These are phyloP conservation scores for Semnornis frantzii DNA, from an alignment of 2,113 vertebrate species.

Conservation along the genomic window DNA sequence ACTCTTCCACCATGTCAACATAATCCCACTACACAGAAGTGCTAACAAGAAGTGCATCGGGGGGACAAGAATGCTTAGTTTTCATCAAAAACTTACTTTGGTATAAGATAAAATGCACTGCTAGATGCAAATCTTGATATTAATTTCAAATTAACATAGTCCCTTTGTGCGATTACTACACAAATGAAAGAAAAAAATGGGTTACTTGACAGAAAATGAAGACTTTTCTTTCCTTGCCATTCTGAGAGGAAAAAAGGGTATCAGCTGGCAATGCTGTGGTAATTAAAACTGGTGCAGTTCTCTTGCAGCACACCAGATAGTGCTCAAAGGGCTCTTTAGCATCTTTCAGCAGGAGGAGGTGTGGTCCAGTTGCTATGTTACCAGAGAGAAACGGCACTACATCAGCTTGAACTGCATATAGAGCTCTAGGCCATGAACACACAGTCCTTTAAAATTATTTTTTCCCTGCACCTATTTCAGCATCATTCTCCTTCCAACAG, in stretches of 20 bases:
- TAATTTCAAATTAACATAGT: neutral
- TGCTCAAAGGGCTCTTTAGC: constrained; percentile 52
- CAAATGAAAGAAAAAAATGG: neutral
- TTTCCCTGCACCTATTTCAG: neutral
- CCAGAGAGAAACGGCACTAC: neutral
- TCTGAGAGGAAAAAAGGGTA: neutral
- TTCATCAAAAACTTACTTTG: constrained; percentile 1
- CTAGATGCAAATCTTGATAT: neutral
- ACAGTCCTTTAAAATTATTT: neutral
- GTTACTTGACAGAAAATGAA: neutral
- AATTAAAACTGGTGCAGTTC: constrained; percentile 41
- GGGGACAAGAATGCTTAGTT: constrained; percentile 14
- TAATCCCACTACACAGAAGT: constrained; percentile 16
- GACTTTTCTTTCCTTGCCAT: neutral
- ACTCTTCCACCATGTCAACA: constrained; percentile 15
- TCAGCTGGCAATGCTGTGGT: neutral
- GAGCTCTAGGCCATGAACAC: neutral
- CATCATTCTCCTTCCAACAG: neutral
- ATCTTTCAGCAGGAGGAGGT: constrained; percentile 45
- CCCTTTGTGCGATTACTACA: neutral
- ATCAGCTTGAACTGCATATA: neutral
- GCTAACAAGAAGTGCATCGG: neutral
- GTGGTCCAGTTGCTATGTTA: constrained; percentile 51
- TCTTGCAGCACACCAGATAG: constrained; percentile 51
- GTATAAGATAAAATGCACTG: neutral